phyloP scores from a whole-genome alignment of 2,888 invertebrate species.

The Trilocha varians region DNA sequence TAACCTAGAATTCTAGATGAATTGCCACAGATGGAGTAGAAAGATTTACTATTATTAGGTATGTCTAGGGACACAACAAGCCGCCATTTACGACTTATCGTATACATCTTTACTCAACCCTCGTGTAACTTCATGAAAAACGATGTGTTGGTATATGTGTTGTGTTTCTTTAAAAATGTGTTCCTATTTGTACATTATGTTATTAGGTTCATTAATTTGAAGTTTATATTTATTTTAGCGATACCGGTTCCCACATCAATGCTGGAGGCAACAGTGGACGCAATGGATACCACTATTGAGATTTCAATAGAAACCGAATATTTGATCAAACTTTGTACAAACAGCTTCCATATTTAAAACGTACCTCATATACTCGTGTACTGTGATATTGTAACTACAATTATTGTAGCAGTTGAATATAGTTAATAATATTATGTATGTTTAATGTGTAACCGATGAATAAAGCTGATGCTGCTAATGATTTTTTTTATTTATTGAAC shows the following conservation, averaged over 20 bases:
- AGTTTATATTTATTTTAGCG: constrained; percentile 34
- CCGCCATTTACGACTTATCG: too few relatives aligned
- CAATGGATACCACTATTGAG: constrained; percentile 23
- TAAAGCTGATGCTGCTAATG: neutral
- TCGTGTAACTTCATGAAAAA: too few relatives aligned
- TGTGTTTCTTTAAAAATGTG: too few relatives aligned
- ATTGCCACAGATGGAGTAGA: too few relatives aligned
- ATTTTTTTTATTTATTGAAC: neutral
- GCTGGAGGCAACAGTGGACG: constrained; percentile 25
- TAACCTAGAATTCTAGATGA: too few relatives aligned
- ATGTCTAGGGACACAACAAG: too few relatives aligned
- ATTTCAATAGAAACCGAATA: neutral
- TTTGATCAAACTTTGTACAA: too few relatives aligned
- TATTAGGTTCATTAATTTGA: neutral
- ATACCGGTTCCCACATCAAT: constrained; percentile 38
- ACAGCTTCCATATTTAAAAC: constrained; percentile 3
- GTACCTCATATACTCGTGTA: constrained; percentile 44
- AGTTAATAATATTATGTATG: neutral
- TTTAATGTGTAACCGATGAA: neutral
- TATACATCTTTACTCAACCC: too few relatives aligned
- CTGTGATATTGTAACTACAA: constrained; percentile 43
- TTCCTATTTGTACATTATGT: too few relatives aligned
- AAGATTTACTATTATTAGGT: too few relatives aligned
- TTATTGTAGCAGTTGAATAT: neutral
- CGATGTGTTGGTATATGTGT: too few relatives aligned